Base-by-base conservation (phyloP, 2,888 invertebrate species). In the Sphecodes monilicornis region DNA sequence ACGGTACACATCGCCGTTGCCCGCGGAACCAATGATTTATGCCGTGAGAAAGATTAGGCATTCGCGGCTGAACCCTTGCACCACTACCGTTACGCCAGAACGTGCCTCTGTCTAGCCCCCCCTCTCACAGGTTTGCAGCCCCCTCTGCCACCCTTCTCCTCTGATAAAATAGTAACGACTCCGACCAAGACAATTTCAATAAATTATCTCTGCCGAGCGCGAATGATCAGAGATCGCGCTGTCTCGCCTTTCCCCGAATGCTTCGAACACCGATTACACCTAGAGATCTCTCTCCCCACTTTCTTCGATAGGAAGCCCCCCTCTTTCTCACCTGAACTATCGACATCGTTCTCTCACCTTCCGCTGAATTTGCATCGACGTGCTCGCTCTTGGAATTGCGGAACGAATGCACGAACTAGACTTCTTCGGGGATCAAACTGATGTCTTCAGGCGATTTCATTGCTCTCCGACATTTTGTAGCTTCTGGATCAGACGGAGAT, bases 41-140 rank as follows among this genome's bases (percentile, higher is more conserved):
- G 78, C 85, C 85, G 87, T 85, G 87, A 86, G 87, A 87, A 88
- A 85, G 80, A 85, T 85, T 83, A 85, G 85, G 78, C 87, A 85
- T 87, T 88, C 80, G 78, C 75, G 70, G 78, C 46, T 78, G 79
- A 82, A 73, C 78, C 80, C 50, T 74, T n/a, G 41, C 74, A 74
- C 70, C 71, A 76, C 76, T 68, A 70, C 79, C 79, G 86, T 86
- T 86, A 84, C 70, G 77, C 77, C 57, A 32, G 71, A 82, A 76
- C 76, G 76, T 69, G 68, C 64, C 57, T 50, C 46, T 18, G 39
- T 77, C 39, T 50, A n/a, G 50, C 29, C 13, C 46, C 26, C 57
- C 57, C 32, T 18, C 18, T 18, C 26, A 3, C 64, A 10, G 26
- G 26, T 29, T 60, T 60, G 13, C 64, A 32, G 32, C 64, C 64